Evolutionary conservation across 2,888 invertebrate genomes (phyloP), one percentile per base, ranked within the genome.

Genomic region (Gortyna flavago): DNA sequence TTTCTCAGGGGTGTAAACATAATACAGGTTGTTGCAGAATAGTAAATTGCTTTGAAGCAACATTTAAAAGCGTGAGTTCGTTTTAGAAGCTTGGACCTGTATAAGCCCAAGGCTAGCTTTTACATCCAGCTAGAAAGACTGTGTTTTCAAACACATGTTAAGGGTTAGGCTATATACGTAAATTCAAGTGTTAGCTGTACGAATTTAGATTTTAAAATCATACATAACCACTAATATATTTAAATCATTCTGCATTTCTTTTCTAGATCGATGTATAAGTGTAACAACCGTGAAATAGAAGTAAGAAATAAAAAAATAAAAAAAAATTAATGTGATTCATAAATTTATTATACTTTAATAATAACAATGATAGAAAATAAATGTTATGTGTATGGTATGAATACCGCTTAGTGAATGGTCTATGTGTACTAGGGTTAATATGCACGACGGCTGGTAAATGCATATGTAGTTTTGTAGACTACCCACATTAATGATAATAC

Each of bases 321-420:
- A 90, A 91, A 90, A 93, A 87, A 88, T 41, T 89, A 95, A 95
- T 95, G 95, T 95, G 95, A 94, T 95, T 95, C 94, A 93, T 93
- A 93, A 91, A 90, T 91, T 93, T 93, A 93, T 92, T 92, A 91
- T 87, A 90, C 88, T 87, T 85, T 76, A 86, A 72, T 83, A 81
- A 75, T 84, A 72, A 81, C 64, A 70, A 54, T 68, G 80, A 86
- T 84, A 89, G 83, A 74, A 83, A 54, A 79, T 88, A 82, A 83
- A 88, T 88, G 87, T 90, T 86, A 86, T 84, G 87, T 88, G 85
- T 84, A 81, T 76, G 84, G 78, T 83, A 72, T 77, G 69, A 68
- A 79, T 77, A 80, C 77, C 68, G 87, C 89, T 88, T 88, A 41
- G 84, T 88, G 90, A 85, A 89, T 90, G 85, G 87, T 93, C 90